Base-by-base conservation (phyloP, 2,797 vertebrate species). In the Malurus leucopterus region DNA sequence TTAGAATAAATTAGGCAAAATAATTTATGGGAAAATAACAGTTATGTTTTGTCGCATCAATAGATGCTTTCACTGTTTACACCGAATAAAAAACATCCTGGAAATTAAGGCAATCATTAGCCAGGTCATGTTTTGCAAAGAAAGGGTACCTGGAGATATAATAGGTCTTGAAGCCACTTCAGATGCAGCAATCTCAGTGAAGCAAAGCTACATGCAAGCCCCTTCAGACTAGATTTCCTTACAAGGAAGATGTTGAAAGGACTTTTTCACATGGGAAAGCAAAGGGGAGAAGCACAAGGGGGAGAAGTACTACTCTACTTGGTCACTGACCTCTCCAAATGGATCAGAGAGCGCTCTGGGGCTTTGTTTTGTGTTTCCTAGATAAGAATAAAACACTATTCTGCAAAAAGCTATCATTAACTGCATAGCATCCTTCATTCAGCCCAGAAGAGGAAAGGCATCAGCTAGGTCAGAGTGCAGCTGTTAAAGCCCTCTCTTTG, bases 401-500 rank as follows among this genome's bases (percentile, higher is more conserved):
- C 70, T 32, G 15, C 30, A 70, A 21, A 50, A 55, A 38, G 20
- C 23, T 53, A 29, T 26, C 3, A 17, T 19, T 26, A 76, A 58
- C 38, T 21, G 32, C 32, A 30, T 1, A 55, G 32, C 17, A 67
- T 34, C 15, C 58, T 65, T 54, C 67, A 58, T 71, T 30, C 3
- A 8, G 11, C 32, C 46, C 24, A 23, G 49, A 59, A 83, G 41
- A 62, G 19, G 22, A 67, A 73, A 73, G 38, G 63, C 3, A 3
- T 14, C 24, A 84, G 36, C 53, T 63, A 0, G 0, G 32, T 40
- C 43, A 76, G 41, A 44, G 18, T 0, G 6, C 1, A 2, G 47
- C 36, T 71, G 9, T 46, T n/a, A 43, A 74, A 78, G 36, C 13
- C 59, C 10, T 16, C 47, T 51, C 50, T 84, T 71, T 1, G 0